Evolutionary conservation across 1,140 invertebrate species (phyloP), one percentile per base, ranked within the genome.

Genomic region (Brachionus koreanus): DNA sequence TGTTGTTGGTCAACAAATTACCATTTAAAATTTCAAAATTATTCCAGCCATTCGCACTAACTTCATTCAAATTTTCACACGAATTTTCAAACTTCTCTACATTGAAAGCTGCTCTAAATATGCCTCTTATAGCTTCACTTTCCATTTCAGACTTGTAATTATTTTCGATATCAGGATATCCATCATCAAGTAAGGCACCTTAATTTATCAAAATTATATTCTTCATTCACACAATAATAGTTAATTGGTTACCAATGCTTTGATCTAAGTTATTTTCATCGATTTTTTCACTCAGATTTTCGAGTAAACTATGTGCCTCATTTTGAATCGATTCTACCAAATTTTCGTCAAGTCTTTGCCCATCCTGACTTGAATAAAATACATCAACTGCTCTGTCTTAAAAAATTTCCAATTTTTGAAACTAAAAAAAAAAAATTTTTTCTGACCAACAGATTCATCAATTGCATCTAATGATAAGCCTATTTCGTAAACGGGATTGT

Each of bases 401-500:
- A 67, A 2, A 67, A 29, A 4, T 65, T 29, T 29, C 0, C 12
- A 7, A 12, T 9, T 42, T 19, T 19, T 46, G 12, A 35, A 43
- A 72, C 7, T 74, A 13, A 19, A 25, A 23, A 25, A n/a, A 29
- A 49, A 0, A 6, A 0, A 5, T 7, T 10, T 7, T 19, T 10
- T 52, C 3, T 33, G 37, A 77, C 74, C 49, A 57, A 4, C 29
- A 19, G 33, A 39, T 19, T 57, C 6, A 49, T 77, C 74, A 57
- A 77, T 19, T 29, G 39, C 29, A 35, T 79, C 49, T 13, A 79
- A 16, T 2, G 76, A 63, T 6, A 10, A 5, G 25, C 46, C 76
- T 42, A 79, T 57, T 6, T 79, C 49, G 61, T 83, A 83, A 33
- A 83, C 49, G 37, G 82, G 82, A 63, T 83, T 83, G 10, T 63